Evolutionary conservation across 2,888 invertebrate species (phyloP).

Genomic region (Malthinus flaveolus): DNA sequence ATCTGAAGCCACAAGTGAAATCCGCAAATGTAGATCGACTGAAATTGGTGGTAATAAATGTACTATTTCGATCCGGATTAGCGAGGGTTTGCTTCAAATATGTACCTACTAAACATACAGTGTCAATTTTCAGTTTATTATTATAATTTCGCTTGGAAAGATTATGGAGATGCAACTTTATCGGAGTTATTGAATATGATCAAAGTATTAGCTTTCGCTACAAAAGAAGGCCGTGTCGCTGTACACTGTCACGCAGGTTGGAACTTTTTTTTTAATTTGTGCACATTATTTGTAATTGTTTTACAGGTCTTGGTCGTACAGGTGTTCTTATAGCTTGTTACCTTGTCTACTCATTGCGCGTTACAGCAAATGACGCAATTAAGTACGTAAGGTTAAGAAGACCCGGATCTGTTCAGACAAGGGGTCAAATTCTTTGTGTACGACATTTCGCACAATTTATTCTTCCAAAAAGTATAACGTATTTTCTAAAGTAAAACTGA

Average conservation of each 20-base stretch:
- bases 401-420: conserved; percentile 79
- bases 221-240: conserved; percentile 79
- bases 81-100: not conserved
- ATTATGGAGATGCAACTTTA: conserved; percentile 80
- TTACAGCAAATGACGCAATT: conserved; percentile 79
- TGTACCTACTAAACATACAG: not conserved
- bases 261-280: conserved; percentile 25
- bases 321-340: conserved; percentile 88
- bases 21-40: too few relatives aligned
- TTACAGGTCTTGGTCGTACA: conserved; percentile 76
- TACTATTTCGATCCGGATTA: too few relatives aligned
- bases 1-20: too few relatives aligned
- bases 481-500: conserved; percentile 65
- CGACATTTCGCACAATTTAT: conserved; percentile 81
- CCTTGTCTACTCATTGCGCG: conserved; percentile 76
- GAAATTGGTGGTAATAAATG: too few relatives aligned
- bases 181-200: conserved; percentile 83
- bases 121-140: conserved; percentile 80
- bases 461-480: conserved; percentile 75
- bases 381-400: conserved; percentile 75
- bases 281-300: not conserved
- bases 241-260: conserved; percentile 88
- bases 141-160: conserved; percentile 88
- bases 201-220: conserved; percentile 84
- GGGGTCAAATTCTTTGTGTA: conserved; percentile 79